A percentile compares a stretch with the other conserved stretches of the same genome.
These are phyloP conservation scores for Lordiphosa andalusiaca DNA, from an alignment of 2,888 invertebrate genomes.

Conservation along the genomic window DNA sequence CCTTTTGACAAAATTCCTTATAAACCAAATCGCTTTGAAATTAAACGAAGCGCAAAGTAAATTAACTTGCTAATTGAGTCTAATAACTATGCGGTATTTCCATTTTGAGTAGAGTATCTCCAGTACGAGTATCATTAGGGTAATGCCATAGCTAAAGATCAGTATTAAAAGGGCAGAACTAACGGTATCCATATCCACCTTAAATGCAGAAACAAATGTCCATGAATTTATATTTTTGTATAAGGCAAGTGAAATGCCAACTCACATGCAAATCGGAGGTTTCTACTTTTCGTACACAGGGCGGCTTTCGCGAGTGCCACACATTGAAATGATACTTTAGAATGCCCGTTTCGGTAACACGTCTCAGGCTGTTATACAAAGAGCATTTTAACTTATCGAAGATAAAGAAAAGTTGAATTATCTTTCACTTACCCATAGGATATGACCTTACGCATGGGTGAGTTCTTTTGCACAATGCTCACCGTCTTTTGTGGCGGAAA, in stretches of 20 bases:
- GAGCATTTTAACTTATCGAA: not conserved
- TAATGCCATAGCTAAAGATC: slow-evolving; percentile 80
- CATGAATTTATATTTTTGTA: slow-evolving; percentile 11
- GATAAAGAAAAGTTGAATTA: not conserved
- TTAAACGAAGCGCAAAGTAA: slow-evolving; percentile 27
- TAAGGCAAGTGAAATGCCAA: not conserved
- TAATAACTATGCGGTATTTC: slow-evolving; percentile 32
- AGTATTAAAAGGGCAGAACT: slow-evolving; percentile 82
- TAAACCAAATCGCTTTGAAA: slow-evolving; percentile 40
- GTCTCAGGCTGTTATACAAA: slow-evolving; percentile 81
- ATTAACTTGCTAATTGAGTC: slow-evolving; percentile 17
- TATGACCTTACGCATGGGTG: slow-evolving; percentile 83
- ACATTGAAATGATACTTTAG: slow-evolving; percentile 82
- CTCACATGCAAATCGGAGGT: slow-evolving; percentile 77
- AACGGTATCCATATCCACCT: slow-evolving; percentile 83
- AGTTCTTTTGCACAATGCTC: slow-evolving; percentile 82
- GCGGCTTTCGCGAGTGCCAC: slow-evolving; percentile 84
- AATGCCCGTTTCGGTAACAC: slow-evolving; percentile 83
- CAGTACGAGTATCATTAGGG: slow-evolving; percentile 67
- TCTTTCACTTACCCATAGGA: slow-evolving; percentile 49
- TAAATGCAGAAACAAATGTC: slow-evolving; percentile 23
- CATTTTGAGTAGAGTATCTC: slow-evolving; percentile 64
- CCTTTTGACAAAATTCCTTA: slow-evolving; percentile 39
- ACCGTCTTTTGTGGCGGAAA: slow-evolving; percentile 83
- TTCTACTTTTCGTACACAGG: slow-evolving; percentile 81